Conservation (phyloP, 2,797 vertebrate species). For the Dallia pectoralis region DNA sequence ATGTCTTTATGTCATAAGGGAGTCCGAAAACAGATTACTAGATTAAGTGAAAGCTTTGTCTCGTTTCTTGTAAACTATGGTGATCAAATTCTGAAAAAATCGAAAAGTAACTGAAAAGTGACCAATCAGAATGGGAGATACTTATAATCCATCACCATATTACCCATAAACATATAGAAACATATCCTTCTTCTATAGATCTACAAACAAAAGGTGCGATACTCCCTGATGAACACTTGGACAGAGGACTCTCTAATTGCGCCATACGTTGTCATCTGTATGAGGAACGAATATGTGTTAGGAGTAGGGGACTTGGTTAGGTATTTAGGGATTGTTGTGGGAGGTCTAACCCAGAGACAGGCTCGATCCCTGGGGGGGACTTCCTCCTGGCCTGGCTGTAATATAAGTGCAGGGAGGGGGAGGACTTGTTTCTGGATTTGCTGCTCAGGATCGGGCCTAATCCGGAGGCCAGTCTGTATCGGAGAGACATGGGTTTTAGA, state of each 20-base stretch:
- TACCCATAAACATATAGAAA: background rate
- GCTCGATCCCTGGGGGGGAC: slow-evolving; percentile 14
- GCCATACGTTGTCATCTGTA: background rate
- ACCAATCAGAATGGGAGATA: background rate
- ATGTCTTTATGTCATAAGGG: background rate
- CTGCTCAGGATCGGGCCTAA: slow-evolving; percentile 57
- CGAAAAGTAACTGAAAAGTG: background rate
- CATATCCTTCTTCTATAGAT: background rate
- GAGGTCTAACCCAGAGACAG: slow-evolving; percentile 63
- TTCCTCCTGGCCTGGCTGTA: slow-evolving; percentile 70
- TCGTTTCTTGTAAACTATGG: background rate
- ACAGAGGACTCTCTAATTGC: background rate
- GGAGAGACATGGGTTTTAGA: slow-evolving; percentile 56
- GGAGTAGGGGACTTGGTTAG: background rate
- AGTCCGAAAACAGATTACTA: background rate
- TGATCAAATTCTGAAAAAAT: background rate
- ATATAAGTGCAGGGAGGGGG: slow-evolving; percentile 72
- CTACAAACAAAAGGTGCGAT: background rate
- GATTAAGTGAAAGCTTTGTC: background rate
- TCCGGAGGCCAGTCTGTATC: slow-evolving; percentile 59
- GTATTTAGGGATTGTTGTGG: slow-evolving; percentile 24
- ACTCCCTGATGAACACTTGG: background rate
- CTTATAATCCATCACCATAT: background rate
- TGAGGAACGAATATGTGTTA: background rate
- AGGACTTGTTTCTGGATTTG: slow-evolving; percentile 70